phyloP scores from a whole-genome alignment of 53 echinoderm and acorn worm genomes.

The Pentamera pediparva region DNA sequence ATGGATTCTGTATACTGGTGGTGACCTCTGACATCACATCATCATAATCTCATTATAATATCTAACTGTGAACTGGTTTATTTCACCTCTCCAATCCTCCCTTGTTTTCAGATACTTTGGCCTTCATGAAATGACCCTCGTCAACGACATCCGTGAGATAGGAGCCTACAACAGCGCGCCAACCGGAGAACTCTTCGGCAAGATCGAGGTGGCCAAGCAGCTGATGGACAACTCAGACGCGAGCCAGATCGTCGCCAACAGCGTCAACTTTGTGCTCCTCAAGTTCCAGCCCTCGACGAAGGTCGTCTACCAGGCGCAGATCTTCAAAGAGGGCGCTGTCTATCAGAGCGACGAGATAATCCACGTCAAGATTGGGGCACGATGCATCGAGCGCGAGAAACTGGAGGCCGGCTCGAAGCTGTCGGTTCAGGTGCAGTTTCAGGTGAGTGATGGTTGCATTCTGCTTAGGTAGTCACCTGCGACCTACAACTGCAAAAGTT shows the following conservation, averaged over 20 bases:
- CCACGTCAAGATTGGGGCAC: slow-evolving; percentile 50
- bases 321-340: slow-evolving; percentile 34
- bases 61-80: too few species aligned
- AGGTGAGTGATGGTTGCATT: slow-evolving; percentile 59
- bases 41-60: background rate
- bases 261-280: slow-evolving; percentile 56
- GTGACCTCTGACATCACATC: background rate
- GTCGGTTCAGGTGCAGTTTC: slow-evolving; percentile 68
- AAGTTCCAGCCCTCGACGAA: slow-evolving; percentile 59
- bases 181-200: slow-evolving; percentile 62
- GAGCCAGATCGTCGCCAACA: slow-evolving; percentile 64
- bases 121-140: background rate
- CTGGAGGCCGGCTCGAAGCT: slow-evolving; percentile 38
- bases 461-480: too few species aligned
- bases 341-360: slow-evolving; percentile 40
- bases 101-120: background rate
- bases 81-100: background rate
- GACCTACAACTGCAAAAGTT: slow-evolving; percentile 58
- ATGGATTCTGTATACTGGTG: background rate
- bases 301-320: slow-evolving; percentile 52
- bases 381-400: slow-evolving; percentile 45
- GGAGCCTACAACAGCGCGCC: background rate
- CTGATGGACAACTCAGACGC: slow-evolving; percentile 74
- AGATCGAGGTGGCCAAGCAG: slow-evolving; percentile 46
- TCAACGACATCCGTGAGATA: background rate